Evolutionary conservation across 2,888 invertebrate species (phyloP).

Genomic region (Lypha dubia): DNA sequence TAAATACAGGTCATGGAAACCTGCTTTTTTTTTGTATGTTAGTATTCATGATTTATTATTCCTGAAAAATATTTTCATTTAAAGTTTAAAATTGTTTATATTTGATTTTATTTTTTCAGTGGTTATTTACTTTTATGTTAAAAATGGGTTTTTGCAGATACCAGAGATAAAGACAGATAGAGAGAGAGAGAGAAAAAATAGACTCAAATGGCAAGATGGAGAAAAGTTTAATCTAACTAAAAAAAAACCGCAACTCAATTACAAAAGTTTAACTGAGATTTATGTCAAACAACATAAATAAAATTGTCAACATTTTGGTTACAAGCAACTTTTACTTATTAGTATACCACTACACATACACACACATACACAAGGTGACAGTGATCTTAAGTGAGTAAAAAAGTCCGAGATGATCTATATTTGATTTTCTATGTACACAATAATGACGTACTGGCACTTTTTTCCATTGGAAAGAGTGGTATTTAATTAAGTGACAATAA

Average conservation of each 20-base stretch:
- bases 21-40: no score
- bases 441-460: no score
- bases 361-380: neutral
- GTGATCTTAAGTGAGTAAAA: no score
- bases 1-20: no score
- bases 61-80: neutral
- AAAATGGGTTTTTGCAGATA: neutral
- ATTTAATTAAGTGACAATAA: no score
- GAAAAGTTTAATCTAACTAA: slow-evolving; percentile 54
- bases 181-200: no score
- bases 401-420: no score
- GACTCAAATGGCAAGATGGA: neutral
- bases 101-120: slow-evolving; percentile 27
- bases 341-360: neutral
- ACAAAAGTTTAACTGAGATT: slow-evolving; percentile 66
- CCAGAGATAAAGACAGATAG: no score
- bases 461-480: no score
- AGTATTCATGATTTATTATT: neutral
- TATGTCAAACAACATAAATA: slow-evolving; percentile 46
- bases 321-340: slow-evolving; percentile 17
- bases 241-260: slow-evolving; percentile 62
- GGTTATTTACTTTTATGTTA: neutral
- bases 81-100: slow-evolving; percentile 13
- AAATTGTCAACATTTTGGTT: slow-evolving; percentile 42
- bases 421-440: no score